Evolutionary conservation across 2,113 vertebrate genomes (phyloP), one percentile per base, ranked within the genome.

Genomic region (Cyanistes caeruleus): DNA sequence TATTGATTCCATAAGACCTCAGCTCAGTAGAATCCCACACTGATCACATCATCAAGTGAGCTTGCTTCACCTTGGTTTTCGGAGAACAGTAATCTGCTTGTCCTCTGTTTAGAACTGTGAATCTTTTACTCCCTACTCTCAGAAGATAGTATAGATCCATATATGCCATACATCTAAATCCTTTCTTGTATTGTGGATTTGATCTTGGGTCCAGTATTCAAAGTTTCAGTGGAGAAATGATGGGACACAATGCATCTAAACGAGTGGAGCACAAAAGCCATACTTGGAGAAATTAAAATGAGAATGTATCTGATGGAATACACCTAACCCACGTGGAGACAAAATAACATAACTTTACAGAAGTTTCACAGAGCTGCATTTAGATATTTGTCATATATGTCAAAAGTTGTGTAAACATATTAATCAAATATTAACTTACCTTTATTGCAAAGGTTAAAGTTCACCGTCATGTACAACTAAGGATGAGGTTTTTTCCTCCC

Each of bases 381-480:
- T 84, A 78, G 56, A 9, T 72, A 39, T 30, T 33, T 51, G 43
- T 89, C 3, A 4, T 67, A 28, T 10, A 35, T 79, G 83, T 90
- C 35, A 90, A 52, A 79, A 83, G n/a, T 51, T 90, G 35, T 35
- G 43, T 30, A 82, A 92, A 64, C 7, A 7, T 58, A 39, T 60
- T 72, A 85, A 85, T 90, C 23, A 92, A 95, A 91, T 18, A 84
- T 91, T 95, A 78, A 84, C 56, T 80, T 60, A 44, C 21, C 68
- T 67, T 70, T 49, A 79, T 63, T 84, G 49, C 56, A 53, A 31
- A 74, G 51, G 48, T 49, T 87, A 41, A 93, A 63, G 52, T 31
- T 75, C 53, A 75, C 12, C 43, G 13, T 67, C 52, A 67, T 0
- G 0, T 63, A 43, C 16, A 63, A 48, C 5, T 79, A 82, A 81